phyloP scores from a whole-genome alignment of 2,888 invertebrate genomes.

The Perdita meconis region DNA sequence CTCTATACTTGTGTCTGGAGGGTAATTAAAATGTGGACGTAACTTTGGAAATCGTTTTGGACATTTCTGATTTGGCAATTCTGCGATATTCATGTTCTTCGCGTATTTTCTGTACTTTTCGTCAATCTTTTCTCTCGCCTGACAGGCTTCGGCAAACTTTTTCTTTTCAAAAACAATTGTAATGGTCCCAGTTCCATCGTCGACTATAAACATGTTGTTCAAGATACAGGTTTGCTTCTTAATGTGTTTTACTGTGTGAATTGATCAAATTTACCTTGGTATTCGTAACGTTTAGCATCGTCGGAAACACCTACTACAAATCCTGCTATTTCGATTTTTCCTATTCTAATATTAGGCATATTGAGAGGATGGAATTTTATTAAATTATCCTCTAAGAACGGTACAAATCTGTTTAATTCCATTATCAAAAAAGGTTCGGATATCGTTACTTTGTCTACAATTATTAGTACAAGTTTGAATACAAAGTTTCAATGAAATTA shows the following conservation, averaged over 20 bases:
- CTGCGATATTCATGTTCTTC: not conserved
- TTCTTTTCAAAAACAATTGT: constrained; percentile 14
- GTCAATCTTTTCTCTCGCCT: constrained; percentile 15
- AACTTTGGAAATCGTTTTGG: constrained; percentile 13
- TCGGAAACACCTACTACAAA: constrained; percentile 10
- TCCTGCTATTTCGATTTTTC: constrained; percentile 46
- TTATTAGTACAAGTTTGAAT: not conserved
- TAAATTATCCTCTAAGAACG: constrained; percentile 16
- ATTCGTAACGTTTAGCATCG: not conserved
- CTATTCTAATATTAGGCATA: constrained; percentile 50
- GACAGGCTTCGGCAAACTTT: fast-evolving
- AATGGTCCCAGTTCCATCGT: constrained; percentile 55
- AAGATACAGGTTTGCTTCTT: not conserved
- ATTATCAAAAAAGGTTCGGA: constrained; percentile 41
- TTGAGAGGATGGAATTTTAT: constrained; percentile 57
- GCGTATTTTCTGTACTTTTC: constrained; percentile 7
- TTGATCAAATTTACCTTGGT: constrained; percentile 24
- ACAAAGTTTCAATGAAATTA: no score
- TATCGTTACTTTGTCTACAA: constrained; percentile 17
- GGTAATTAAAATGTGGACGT: constrained; percentile 41
- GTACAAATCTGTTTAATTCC: constrained; percentile 55
- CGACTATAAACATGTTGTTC: constrained; percentile 38
- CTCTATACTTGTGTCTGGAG: not conserved
- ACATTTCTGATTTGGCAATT: not conserved
- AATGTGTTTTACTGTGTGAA: not conserved